Conservation (phyloP, 2,113 vertebrate species). For the Penelope pileata region DNA sequence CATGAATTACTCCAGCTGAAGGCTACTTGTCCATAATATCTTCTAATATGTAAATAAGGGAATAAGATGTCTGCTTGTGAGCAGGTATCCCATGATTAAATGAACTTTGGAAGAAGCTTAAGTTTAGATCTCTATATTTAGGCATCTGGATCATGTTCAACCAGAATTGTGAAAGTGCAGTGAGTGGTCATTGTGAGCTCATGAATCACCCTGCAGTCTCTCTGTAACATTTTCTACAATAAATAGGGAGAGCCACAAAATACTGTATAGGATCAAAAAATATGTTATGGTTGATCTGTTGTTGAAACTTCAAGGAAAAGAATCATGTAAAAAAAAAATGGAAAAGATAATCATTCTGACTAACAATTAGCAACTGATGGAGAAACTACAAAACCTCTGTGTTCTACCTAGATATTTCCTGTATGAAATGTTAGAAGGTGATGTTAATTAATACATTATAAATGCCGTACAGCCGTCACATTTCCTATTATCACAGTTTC, state of each 20-base stretch:
- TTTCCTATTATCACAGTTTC: slow-evolving; percentile 32
- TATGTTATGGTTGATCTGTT: background rate
- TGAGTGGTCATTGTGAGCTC: background rate
- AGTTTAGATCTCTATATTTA: slow-evolving; percentile 14
- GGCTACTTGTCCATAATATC: background rate
- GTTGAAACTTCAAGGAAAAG: background rate
- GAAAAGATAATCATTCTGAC: background rate
- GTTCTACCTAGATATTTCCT: background rate
- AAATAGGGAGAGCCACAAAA: background rate
- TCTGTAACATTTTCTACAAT: background rate
- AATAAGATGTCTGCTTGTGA: background rate
- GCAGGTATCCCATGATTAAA: background rate
- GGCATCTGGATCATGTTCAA: background rate
- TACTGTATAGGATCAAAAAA: background rate
- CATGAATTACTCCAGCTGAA: background rate
- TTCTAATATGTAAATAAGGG: background rate
- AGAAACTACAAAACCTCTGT: background rate
- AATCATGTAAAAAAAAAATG: background rate
- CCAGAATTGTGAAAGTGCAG: background rate
- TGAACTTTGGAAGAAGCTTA: background rate
- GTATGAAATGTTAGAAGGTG: slow-evolving; percentile 2
- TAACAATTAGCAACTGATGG: background rate
- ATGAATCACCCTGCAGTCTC: background rate
- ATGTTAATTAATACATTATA: slow-evolving; percentile 49
- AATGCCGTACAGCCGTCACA: slow-evolving; percentile 18